Conservation (phyloP, 2,797 vertebrate genomes). For the Lindbergichthys nudifrons region DNA sequence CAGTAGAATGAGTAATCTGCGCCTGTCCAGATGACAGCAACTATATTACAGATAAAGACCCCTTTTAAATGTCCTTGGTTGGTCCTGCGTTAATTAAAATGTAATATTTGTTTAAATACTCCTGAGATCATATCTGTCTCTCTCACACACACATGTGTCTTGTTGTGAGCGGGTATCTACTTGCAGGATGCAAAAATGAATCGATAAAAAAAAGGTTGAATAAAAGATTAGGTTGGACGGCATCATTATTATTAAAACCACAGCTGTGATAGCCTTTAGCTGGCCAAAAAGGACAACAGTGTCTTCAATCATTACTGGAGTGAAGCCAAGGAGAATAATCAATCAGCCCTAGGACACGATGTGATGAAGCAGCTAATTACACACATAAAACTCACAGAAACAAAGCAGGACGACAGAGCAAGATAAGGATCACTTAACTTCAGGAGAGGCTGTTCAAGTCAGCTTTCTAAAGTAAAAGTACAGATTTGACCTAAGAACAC, state of each 20-base stretch:
- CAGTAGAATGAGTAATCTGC: neutral
- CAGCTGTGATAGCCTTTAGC: slow-evolving; percentile 56
- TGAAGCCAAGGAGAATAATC: slow-evolving; percentile 34
- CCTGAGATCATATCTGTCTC: neutral
- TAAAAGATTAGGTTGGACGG: slow-evolving; percentile 34
- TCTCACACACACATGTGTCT: neutral
- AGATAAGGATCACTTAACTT: slow-evolving; percentile 36
- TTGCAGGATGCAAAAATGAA: slow-evolving; percentile 8
- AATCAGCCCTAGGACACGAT: slow-evolving; percentile 39
- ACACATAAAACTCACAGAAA: slow-evolving; percentile 50
- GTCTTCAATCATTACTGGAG: slow-evolving; percentile 53
- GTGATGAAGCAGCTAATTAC: slow-evolving; percentile 65
- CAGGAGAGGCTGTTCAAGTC: slow-evolving; percentile 23
- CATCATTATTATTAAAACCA: slow-evolving; percentile 37
- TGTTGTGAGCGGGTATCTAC: neutral
- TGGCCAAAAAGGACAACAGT: slow-evolving; percentile 31
- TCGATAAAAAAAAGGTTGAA: slow-evolving; percentile 39
- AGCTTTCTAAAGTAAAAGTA: slow-evolving; percentile 24
- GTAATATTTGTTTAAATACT: neutral
- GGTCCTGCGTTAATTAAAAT: neutral
- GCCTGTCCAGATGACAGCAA: neutral
- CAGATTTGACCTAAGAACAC: slow-evolving; percentile 21
- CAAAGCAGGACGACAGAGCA: slow-evolving; percentile 8
- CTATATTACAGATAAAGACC: neutral
- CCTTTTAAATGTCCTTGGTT: neutral